Conservation (phyloP, 1,140 invertebrate species). For the Temnothorax nylanderi region DNA sequence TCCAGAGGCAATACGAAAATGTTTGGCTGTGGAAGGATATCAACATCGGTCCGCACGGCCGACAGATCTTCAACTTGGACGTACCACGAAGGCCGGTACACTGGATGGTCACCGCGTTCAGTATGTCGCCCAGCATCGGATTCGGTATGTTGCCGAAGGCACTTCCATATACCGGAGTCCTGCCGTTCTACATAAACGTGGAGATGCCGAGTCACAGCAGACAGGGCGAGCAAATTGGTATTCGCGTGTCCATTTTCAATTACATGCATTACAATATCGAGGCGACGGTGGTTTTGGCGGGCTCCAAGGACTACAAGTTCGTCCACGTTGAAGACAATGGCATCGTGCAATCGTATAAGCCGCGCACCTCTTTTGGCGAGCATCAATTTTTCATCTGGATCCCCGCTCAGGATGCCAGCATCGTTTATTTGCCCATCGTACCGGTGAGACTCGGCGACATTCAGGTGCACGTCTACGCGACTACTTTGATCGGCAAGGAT, state of each 20-base stretch:
- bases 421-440: constrained; percentile 96
- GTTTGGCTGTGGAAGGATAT: constrained; percentile 98
- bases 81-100: constrained; percentile 95
- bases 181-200: constrained; percentile 97
- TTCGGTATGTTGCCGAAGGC: constrained; percentile 94
- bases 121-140: constrained; percentile 93
- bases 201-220: constrained; percentile 94
- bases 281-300: constrained; percentile 94
- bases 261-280: constrained; percentile 94
- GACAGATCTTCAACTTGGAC: constrained; percentile 93
- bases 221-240: constrained; percentile 97
- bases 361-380: constrained; percentile 95
- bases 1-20: constrained; percentile 96
- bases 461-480: constrained; percentile 92
- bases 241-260: constrained; percentile 97
- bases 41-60: constrained; percentile 96
- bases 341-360: constrained; percentile 93
- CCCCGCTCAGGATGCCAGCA: constrained; percentile 90
- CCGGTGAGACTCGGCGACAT: constrained; percentile 93
- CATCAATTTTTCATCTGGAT: constrained; percentile 98
- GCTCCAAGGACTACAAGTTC: constrained; percentile 96
- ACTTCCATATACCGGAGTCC: constrained; percentile 92
- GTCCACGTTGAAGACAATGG: constrained; percentile 97
- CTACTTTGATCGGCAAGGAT: constrained; percentile 94
- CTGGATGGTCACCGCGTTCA: constrained; percentile 97